A percentile compares a stretch with the other conserved stretches of the same genome.
Evolutionary conservation across 2,888 invertebrate species (phyloP).

Genomic region (Aproaerema taeniolella): DNA sequence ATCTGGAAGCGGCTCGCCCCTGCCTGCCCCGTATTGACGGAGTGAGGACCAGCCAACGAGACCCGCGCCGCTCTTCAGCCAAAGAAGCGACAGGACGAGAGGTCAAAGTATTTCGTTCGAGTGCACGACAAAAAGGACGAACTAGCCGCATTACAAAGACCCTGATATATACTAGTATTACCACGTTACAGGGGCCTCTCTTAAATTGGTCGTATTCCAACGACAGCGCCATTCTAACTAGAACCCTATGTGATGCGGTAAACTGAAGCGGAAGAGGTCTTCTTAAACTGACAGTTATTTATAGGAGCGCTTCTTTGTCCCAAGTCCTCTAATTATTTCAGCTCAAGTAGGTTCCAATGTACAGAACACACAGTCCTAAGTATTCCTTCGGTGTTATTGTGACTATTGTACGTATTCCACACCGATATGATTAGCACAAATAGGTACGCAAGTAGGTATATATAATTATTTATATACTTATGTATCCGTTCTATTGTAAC

Average conservation of each 20-base stretch:
- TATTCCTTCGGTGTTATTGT: no score
- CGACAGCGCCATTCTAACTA: constrained; percentile 18
- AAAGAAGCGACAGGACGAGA: constrained; percentile 11
- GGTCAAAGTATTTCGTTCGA: constrained; percentile 19
- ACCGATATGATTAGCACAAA: no score
- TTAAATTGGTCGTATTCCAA: background rate
- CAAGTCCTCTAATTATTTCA: constrained; percentile 23
- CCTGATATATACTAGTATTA: background rate
- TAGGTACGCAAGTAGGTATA: no score
- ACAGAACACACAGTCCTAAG: no score
- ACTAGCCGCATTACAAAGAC: background rate
- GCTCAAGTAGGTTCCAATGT: no score
- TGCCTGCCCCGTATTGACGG: constrained; percentile 27
- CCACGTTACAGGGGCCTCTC: background rate
- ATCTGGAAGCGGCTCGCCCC: constrained; percentile 8
- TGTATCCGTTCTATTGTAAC: no score
- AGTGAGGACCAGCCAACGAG: constrained; percentile 17
- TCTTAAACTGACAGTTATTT: constrained; percentile 22
- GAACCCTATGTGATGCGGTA: constrained; percentile 23
- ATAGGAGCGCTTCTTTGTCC: constrained; percentile 30
- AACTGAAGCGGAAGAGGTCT: constrained; percentile 21
- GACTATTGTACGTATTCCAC: no score
- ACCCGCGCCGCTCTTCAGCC: constrained; percentile 15
- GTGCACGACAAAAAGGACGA: constrained; percentile 7
- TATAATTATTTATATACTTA: no score